A percentile compares a stretch with the other conserved stretches of the same genome.
These are phyloP conservation scores for Nomada flava DNA, from an alignment of 2,888 invertebrate species.

Conservation along the genomic window DNA sequence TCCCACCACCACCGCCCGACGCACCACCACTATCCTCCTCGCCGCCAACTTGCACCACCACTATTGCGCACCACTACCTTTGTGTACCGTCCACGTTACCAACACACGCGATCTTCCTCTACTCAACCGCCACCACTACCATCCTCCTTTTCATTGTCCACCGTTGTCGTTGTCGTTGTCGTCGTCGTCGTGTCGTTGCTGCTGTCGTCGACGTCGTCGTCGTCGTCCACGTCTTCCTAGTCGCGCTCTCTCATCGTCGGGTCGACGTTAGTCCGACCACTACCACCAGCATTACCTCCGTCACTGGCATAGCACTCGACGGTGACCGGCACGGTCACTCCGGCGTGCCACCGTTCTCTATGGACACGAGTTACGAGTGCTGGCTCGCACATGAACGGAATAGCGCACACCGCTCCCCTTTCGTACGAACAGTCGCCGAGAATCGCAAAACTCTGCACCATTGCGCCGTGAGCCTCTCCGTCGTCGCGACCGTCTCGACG, in stretches of 20 bases:
- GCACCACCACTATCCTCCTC: conserved; percentile 48
- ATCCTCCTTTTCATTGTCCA: conserved; percentile 30
- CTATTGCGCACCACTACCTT: conserved; percentile 41
- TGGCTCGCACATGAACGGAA: conserved; percentile 16
- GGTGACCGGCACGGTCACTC: conserved; percentile 49
- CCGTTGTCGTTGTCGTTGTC: background rate
- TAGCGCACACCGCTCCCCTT: conserved; percentile 11
- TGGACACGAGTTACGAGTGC: conserved; percentile 18
- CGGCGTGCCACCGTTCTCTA: conserved; percentile 50
- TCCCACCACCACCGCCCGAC: conserved; percentile 60
- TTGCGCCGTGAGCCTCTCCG: conserved; percentile 14
- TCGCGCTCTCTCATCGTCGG: conserved; percentile 37
- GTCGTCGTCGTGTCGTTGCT: conserved; percentile 30
- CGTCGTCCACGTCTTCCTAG: conserved; percentile 3
- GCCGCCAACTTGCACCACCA: conserved; percentile 50
- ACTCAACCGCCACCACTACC: conserved; percentile 42
- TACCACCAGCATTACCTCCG: conserved; percentile 45
- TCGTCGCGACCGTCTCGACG: background rate
- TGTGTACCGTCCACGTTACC: conserved; percentile 45
- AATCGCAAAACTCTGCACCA: conserved; percentile 42
- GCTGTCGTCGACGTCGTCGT: conserved; percentile 17
- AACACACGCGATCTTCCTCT: conserved; percentile 58
- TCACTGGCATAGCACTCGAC: conserved; percentile 47
- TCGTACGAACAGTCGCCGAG: conserved; percentile 33
- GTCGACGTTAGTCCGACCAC: conserved; percentile 41